These are phyloP conservation scores for Aspidiotus destructor DNA, from an alignment of 2,888 invertebrate species.

Conservation along the genomic window DNA sequence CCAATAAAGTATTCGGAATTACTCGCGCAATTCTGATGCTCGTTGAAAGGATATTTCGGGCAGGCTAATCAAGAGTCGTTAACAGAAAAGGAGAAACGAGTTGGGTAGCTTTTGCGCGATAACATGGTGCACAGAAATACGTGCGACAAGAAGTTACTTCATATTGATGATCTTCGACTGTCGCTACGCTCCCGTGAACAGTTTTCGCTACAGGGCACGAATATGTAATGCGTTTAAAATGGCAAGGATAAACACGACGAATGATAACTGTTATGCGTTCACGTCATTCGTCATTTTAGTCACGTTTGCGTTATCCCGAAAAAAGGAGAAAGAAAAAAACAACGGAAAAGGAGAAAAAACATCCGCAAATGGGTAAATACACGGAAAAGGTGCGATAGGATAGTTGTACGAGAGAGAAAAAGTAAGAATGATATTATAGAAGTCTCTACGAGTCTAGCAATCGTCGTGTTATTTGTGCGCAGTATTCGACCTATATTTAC, in stretches of 20 bases:
- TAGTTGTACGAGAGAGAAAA: too few species aligned
- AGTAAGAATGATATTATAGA: too few species aligned
- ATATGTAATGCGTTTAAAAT: conserved; percentile 4
- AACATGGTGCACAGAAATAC: background rate
- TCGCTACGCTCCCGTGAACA: conserved; percentile 4
- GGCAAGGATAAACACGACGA: conserved; percentile 4
- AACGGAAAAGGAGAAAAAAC: background rate
- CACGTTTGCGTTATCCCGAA: background rate
- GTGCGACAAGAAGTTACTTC: background rate
- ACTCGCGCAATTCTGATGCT: too few species aligned
- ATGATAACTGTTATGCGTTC: conserved; percentile 2
- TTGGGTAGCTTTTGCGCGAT: background rate
- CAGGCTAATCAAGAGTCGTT: background rate
- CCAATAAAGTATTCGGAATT: too few species aligned
- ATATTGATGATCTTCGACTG: conserved; percentile 4
- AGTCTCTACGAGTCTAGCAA: too few species aligned
- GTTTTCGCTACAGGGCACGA: background rate
- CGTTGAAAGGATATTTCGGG: background rate
- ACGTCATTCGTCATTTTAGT: background rate
- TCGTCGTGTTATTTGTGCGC: too few species aligned
- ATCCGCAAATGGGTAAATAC: too few species aligned
- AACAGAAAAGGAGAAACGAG: background rate
- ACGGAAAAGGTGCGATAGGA: too few species aligned
- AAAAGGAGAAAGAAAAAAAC: conserved; percentile 4
- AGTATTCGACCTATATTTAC: too few species aligned